Base-by-base conservation (phyloP, 2,797 vertebrate genomes). In the Adelosebastes latens region DNA sequence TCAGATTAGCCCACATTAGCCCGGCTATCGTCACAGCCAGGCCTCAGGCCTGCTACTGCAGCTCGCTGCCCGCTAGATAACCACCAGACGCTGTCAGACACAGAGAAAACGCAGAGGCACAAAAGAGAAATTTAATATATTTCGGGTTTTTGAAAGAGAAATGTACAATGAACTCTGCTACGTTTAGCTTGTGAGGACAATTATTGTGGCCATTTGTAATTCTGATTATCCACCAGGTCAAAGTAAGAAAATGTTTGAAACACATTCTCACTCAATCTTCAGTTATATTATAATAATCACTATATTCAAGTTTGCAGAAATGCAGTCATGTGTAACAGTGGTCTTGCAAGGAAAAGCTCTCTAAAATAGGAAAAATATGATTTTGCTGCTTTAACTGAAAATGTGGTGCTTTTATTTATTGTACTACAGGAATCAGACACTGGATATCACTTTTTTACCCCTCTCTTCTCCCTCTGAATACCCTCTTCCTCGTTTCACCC, bases 1-100 rank as follows among this genome's bases (percentile, higher is more conserved):
- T 92, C 81, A 93, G 92, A 94, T 93, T 93, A 94, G 79, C 81
- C 90, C 87, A 88, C 92, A 89, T 90, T 91, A 90, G 75, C 68
- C 9, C 55, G 22, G 81, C 80, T 58, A 63, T 79, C 81, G 80
- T 90, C 84, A 76, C 75, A 52, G 80, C 73, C 76, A 65, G 87
- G 77, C 82, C 83, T 71, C 36, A 1, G 76, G 82, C 64, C 80
- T 72, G 63, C 53, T 22, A 18, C 77, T 68, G 74, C 80, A 56
- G 70, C 83, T 84, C 75, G 1, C 46, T 68, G 56, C 60, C 60
- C 22, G 8, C 70, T 3, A 62, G 39, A 85, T 59, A 75, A 59
- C 59, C 80, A 70, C 6, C 32, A 18, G 71, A 70, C 49, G 61
- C 34, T 7, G 27, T 53, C 65, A 32, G 24, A 25, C 8, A 39